Conservation (phyloP, 2,888 invertebrate species). For the Amiota minor region DNA sequence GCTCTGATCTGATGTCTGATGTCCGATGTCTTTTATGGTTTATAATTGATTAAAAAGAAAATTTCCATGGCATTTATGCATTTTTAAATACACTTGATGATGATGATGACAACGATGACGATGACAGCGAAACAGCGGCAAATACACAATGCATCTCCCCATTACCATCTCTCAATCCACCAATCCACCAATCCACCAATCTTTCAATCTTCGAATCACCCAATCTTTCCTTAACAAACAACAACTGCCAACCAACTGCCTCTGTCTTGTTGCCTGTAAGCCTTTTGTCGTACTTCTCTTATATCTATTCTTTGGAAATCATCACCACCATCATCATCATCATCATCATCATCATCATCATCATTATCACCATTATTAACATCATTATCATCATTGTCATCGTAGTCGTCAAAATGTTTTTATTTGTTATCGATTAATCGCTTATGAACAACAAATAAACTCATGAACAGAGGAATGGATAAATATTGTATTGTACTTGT, state of each 20-base stretch:
- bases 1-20: neutral
- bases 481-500: too few species aligned
- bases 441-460: conserved; percentile 49
- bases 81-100: conserved; percentile 35
- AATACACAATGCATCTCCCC: too few species aligned
- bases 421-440: conserved; percentile 67
- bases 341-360: too few species aligned
- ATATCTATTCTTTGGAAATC: conserved; percentile 52
- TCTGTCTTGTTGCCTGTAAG: neutral
- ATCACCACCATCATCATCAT: too few species aligned
- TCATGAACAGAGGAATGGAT: conserved; percentile 30
- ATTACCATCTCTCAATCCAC: neutral
- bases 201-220: neutral
- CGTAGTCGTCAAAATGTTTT: conserved; percentile 66
- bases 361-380: too few species aligned
- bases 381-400: too few species aligned
- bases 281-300: neutral
- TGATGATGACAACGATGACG: conserved; percentile 16
- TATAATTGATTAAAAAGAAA: conserved; percentile 68
- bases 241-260: neutral
- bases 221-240: neutral
- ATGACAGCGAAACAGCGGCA: neutral
- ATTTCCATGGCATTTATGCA: conserved; percentile 66
- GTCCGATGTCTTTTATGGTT: conserved; percentile 44
- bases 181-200: neutral